Conservation (phyloP, 2,797 vertebrate genomes). For the Lophius americanus region DNA sequence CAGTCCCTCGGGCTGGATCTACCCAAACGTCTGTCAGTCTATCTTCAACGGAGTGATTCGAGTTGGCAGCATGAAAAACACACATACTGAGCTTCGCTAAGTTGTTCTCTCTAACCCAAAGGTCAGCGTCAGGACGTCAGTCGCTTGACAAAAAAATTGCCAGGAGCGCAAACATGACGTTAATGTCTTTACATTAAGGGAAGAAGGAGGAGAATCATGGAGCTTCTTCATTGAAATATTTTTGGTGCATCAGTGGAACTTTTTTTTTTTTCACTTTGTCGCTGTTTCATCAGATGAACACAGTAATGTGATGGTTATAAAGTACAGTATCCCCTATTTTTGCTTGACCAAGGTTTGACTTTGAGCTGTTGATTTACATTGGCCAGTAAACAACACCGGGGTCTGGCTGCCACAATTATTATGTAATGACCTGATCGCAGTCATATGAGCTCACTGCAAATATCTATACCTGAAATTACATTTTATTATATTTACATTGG, state of each 20-base stretch:
- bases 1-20: slow-evolving; percentile 70
- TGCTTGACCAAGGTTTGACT: background rate
- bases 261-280: background rate
- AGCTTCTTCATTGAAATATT: background rate
- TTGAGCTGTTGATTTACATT: background rate
- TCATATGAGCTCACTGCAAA: too few species aligned
- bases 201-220: background rate
- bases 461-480: too few species aligned
- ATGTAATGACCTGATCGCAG: too few species aligned
- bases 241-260: background rate
- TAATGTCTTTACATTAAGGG: slow-evolving; percentile 20
- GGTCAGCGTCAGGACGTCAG: slow-evolving; percentile 63
- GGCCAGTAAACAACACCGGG: too few species aligned
- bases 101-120: slow-evolving; percentile 63
- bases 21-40: slow-evolving; percentile 72
- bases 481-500: too few species aligned
- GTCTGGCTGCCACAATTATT: too few species aligned
- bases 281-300: background rate
- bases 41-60: slow-evolving; percentile 62
- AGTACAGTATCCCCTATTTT: background rate
- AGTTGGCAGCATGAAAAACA: slow-evolving; percentile 63
- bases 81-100: slow-evolving; percentile 59
- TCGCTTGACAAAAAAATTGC: slow-evolving; percentile 42
- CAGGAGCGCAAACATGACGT: slow-evolving; percentile 21
- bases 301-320: background rate